Base-by-base conservation (phyloP, 2,797 vertebrate genomes). In the Mallotus villosus region DNA sequence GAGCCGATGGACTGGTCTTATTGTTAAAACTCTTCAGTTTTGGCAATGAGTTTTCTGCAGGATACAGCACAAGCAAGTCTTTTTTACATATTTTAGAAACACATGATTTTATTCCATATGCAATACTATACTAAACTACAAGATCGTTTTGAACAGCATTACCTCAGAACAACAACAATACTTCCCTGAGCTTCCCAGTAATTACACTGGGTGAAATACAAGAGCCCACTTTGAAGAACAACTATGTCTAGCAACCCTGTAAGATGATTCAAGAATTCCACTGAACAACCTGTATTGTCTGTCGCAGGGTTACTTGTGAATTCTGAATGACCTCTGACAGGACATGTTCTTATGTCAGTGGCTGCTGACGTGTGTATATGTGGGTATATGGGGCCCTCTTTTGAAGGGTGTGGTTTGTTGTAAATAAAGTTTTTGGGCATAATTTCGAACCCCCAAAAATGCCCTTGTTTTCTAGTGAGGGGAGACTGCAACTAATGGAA, bases 11-110 rank as follows among this genome's bases (percentile, higher is more conserved):
- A 85, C 88, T 86, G 77, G 86, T 86, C 90, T 96, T 95, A 92
- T 90, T 90, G 87, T 97, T 95, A 1, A 91, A 86, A 87, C 92
- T 90, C 91, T 95, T 95, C 67, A 91, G 90, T 93, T 97, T 97
- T 94, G 96, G 95, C 93, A 97, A 94, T 37, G 96, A 97, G 92
- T 97, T 99, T 91, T 99, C 97, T 98, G 92, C 71, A 91, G 84
- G 84, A 88, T 78, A 89, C 70, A 78, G 73, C 65, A 5, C 41
- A 2, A 69, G 32, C 5, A 63, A 64, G 9, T 5, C 22, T 41
- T 12, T 19, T 2, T 32, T 27, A 46, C 3, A 46, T 46, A 46
- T 46, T 46, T 46, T 12, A 14, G 41, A 46, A 14, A 46, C 41
- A 46, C 41, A 46, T 46, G 41, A 46, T 14, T 46, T 46, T 11